These are phyloP conservation scores for Agelastica alni DNA, from an alignment of 2,888 invertebrate genomes.

Conservation along the genomic window DNA sequence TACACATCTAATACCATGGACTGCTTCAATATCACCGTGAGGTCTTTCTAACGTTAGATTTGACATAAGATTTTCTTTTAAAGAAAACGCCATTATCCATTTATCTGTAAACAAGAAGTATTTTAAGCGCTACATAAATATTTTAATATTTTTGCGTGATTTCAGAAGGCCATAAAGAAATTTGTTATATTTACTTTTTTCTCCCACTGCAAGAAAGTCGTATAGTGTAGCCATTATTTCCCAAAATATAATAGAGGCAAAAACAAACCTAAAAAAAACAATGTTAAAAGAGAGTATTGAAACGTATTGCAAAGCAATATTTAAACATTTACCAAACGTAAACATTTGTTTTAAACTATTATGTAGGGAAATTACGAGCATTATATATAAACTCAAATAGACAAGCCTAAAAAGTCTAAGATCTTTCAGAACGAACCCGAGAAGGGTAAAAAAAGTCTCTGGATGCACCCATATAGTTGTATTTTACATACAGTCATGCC, in stretches of 20 bases:
- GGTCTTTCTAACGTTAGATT: slow-evolving; percentile 61
- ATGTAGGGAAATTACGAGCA: too few relatives aligned
- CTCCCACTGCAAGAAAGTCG: slow-evolving; percentile 40
- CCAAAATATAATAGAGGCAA: slow-evolving; percentile 42
- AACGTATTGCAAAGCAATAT: too few relatives aligned
- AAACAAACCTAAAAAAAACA: slow-evolving; percentile 45
- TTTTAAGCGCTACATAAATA: slow-evolving; percentile 2
- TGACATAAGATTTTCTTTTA: slow-evolving; percentile 63
- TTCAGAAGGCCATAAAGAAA: not conserved
- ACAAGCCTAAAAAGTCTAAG: too few relatives aligned
- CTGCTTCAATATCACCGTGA: slow-evolving; percentile 63
- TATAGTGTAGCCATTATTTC: slow-evolving; percentile 47
- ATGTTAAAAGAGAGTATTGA: too few relatives aligned
- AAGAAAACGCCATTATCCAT: slow-evolving; percentile 64
- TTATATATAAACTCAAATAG: too few relatives aligned
- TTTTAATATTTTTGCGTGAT: too few relatives aligned
- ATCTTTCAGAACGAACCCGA: too few relatives aligned
- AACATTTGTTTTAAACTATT: too few relatives aligned
- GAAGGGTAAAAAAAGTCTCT: too few relatives aligned
- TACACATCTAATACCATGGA: slow-evolving; percentile 69
- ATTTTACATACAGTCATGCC: too few relatives aligned
- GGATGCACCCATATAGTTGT: too few relatives aligned
- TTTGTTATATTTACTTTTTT: slow-evolving; percentile 44
- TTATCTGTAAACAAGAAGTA: slow-evolving; percentile 53
- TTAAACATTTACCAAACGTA: too few relatives aligned